Evolutionary conservation across 2,113 vertebrate species (phyloP).

Genomic region (Anhinga rufa): DNA sequence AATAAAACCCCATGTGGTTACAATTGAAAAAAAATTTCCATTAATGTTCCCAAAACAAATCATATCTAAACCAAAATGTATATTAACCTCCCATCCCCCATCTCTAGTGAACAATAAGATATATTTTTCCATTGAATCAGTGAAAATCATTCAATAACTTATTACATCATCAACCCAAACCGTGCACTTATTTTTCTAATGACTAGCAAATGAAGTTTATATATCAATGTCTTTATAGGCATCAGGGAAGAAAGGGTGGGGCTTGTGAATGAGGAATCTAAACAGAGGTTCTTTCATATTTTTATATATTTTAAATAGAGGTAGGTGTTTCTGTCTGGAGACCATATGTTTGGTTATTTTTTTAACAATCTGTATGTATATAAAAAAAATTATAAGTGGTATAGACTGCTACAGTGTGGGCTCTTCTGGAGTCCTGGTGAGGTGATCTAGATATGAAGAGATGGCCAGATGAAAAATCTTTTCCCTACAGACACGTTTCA

Average conservation of each 20-base stretch:
- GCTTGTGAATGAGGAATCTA: neutral
- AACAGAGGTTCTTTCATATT: neutral
- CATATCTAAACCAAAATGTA: neutral
- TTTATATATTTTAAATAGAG: neutral
- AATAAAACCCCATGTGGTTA: constrained; percentile 57
- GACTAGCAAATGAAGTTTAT: constrained; percentile 6
- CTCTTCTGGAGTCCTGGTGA: neutral
- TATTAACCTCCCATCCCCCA: constrained; percentile 25
- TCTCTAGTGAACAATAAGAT: constrained; percentile 21
- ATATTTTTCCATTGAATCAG: constrained; percentile 10
- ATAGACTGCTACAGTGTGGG: neutral
- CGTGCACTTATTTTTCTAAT: neutral
- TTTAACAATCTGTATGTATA: neutral
- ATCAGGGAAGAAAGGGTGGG: neutral
- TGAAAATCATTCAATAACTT: constrained; percentile 18
- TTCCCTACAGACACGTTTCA: neutral
- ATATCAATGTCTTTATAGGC: neutral
- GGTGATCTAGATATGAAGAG: neutral
- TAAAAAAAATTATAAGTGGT: neutral
- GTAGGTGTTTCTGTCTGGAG: constrained; percentile 41
- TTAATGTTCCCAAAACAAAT: constrained; percentile 17
- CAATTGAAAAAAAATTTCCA: neutral
- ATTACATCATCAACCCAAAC: neutral
- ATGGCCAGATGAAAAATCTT: neutral
- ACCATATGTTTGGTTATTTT: neutral